Evolutionary conservation across 1,140 invertebrate species (phyloP).

Genomic region (Cydia pomonella): DNA sequence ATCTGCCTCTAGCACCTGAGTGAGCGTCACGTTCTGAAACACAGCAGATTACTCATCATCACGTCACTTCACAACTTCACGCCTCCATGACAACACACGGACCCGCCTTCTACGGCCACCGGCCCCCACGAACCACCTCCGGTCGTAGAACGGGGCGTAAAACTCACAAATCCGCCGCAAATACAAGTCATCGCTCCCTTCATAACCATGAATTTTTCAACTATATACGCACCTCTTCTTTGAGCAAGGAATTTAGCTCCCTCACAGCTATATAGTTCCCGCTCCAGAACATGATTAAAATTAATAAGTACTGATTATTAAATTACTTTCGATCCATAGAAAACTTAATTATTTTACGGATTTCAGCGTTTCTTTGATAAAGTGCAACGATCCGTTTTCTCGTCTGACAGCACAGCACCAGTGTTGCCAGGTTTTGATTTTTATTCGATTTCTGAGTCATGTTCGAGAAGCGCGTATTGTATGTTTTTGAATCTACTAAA

Average conservation of each 20-base stretch:
- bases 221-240: constrained; percentile 73
- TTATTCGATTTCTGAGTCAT: not conserved
- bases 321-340: constrained; percentile 72
- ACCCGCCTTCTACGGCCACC: constrained; percentile 3
- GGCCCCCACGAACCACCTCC: constrained; percentile 15
- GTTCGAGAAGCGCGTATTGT: not conserved
- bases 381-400: constrained; percentile 73
- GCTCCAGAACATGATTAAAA: constrained; percentile 77
- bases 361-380: constrained; percentile 60
- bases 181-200: constrained; percentile 43
- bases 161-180: constrained; percentile 36
- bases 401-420: constrained; percentile 52
- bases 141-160: constrained; percentile 21
- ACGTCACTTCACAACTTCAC: constrained; percentile 36
- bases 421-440: constrained; percentile 41
- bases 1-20: constrained; percentile 95
- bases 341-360: constrained; percentile 60
- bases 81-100: not conserved
- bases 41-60: constrained; percentile 36
- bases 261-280: constrained; percentile 68
- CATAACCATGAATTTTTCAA: constrained; percentile 73
- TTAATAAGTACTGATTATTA: constrained; percentile 66
- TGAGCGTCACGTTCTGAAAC: constrained; percentile 93
- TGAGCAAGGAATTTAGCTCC: constrained; percentile 71
- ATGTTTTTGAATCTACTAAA: no score